Evolutionary conservation across 2,888 invertebrate genomes (phyloP).

Genomic region (Lithophane ornitopus): DNA sequence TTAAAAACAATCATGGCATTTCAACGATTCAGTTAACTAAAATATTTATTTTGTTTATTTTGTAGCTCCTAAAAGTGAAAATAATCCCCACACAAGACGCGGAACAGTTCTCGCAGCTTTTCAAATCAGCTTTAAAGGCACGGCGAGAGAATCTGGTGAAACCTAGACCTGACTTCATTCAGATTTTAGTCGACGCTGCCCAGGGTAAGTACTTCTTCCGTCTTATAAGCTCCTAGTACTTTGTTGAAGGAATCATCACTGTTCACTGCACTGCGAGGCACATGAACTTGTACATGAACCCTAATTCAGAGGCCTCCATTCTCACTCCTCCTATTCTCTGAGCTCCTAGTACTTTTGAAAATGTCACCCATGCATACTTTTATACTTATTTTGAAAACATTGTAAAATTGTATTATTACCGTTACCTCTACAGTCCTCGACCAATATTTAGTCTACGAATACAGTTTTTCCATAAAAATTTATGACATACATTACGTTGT

Average conservation of each 20-base stretch:
- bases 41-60: neutral
- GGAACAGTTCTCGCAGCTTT: slow-evolving; percentile 76
- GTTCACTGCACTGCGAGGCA: neutral
- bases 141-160: slow-evolving; percentile 72
- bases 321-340: neutral
- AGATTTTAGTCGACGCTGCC: slow-evolving; percentile 77
- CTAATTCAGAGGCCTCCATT: neutral
- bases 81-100: slow-evolving; percentile 76
- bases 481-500: neutral
- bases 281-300: neutral
- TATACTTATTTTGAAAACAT: no score
- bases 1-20: neutral
- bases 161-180: slow-evolving; percentile 79
- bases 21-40: neutral
- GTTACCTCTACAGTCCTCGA: neutral
- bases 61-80: slow-evolving; percentile 75
- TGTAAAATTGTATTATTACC: no score
- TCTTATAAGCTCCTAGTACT: slow-evolving; percentile 19
- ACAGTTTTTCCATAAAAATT: neutral
- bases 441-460: neutral
- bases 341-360: neutral
- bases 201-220: slow-evolving; percentile 66
- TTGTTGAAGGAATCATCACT: neutral
- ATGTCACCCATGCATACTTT: no score
- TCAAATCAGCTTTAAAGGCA: slow-evolving; percentile 77